Base-by-base conservation (phyloP, 2,888 invertebrate species). In the Dynastes maya region DNA sequence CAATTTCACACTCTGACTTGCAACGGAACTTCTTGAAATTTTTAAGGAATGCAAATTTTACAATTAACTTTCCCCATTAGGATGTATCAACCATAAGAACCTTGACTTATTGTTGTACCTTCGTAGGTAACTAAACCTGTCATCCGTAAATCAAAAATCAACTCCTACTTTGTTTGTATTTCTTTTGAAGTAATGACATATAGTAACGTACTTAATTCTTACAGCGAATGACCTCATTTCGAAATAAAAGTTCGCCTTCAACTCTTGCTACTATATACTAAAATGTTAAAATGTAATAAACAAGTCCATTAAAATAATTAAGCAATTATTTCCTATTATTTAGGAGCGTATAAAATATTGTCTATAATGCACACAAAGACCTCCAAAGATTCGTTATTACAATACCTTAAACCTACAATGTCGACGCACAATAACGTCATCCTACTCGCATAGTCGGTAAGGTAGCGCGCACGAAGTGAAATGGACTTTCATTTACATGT, bases 401-500 rank as follows among this genome's bases (percentile, higher is more conserved):
- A 32, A 63, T 63, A 63, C 63, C 32, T 16, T 63, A 32, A 37
- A 0, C 27, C 63, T 32, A 63, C 32, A 32, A 29, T 63, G 63
- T 13, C 4, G 11, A 45, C 32, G 63, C 32, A 29, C 11, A 55
- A 55, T 55, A 55, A 55, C 55, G 16, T 8, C 55, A 58, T 58
- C 63, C 63, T 27, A 63, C 32, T 13, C 63, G 63, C 13, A 29
- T 0, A 63, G 13, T 63, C 32, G 55, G 16, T 45, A 45, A 45
- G 9, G 11, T 58, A 63, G 5, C 29, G 13, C 63, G 11, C 55
- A 53, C 51, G 9, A 5, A 61, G 45, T 45, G 45, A 63, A 74
- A 45, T 74, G 61, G 16, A 61, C 72, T 74, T 61, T 74, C 72
- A 74, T 74, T 74, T 61, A 40, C 49, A 71, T 55, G 61, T 61